A percentile compares a stretch with the other conserved stretches of the same genome.
These are phyloP conservation scores for Nebria brevicollis DNA, from an alignment of 2,888 invertebrate genomes.

Conservation along the genomic window DNA sequence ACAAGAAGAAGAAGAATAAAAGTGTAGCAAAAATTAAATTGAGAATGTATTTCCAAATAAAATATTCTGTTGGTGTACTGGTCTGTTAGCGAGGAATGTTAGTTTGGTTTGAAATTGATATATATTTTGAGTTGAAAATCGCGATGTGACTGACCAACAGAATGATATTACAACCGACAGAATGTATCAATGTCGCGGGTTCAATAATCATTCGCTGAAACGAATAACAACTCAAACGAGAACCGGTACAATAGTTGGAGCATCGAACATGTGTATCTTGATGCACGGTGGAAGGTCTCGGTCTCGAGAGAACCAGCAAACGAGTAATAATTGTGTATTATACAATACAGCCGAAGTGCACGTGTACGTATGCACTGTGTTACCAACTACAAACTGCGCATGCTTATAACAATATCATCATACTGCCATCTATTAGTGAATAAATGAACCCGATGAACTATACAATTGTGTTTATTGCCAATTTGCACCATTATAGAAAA, in stretches of 20 bases:
- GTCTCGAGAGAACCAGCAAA: not conserved
- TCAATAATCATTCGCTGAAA: constrained; percentile 18
- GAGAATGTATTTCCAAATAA: not conserved
- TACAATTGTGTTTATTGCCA: not conserved
- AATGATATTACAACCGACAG: not conserved
- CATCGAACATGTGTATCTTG: constrained; percentile 10
- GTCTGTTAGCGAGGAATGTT: not conserved
- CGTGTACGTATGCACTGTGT: constrained; percentile 4
- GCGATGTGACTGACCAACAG: not conserved
- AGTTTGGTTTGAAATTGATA: not conserved
- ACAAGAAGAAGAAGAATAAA: not conserved
- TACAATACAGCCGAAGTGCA: not conserved
- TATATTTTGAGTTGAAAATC: not conserved
- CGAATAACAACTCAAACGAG: constrained; percentile 15
- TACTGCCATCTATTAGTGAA: constrained; percentile 7
- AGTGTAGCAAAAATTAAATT: not conserved
- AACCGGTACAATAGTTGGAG: constrained; percentile 18
- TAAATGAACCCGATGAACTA: constrained; percentile 4
- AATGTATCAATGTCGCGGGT: constrained; percentile 7
- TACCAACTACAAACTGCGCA: not conserved
- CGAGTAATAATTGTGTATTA: not conserved
- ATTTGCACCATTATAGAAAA: too few species aligned
- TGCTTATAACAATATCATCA: constrained; percentile 2
- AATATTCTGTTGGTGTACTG: not conserved
- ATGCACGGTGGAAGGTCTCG: constrained; percentile 11